A percentile compares a stretch with the other conserved stretches of the same genome.
These are phyloP conservation scores for Aquatica leii DNA, from an alignment of 2,888 invertebrate genomes.

Conservation along the genomic window DNA sequence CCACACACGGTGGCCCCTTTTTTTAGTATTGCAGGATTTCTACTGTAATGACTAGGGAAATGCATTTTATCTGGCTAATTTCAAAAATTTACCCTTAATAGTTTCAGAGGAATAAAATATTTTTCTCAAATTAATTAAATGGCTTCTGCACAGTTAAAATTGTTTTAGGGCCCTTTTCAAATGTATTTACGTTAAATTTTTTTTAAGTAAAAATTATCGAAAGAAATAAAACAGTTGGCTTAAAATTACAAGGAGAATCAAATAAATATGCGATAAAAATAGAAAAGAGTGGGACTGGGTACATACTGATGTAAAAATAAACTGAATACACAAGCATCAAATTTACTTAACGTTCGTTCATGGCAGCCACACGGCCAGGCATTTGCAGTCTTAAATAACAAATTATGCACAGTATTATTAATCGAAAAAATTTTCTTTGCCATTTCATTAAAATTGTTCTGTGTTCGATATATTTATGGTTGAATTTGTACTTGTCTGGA, in stretches of 20 bases:
- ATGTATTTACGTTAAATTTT: not conserved
- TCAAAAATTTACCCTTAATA: constrained; percentile 16
- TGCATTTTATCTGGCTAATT: constrained; percentile 26
- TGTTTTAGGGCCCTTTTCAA: not conserved
- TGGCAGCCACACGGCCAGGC: too few relatives aligned
- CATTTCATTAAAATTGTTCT: not conserved
- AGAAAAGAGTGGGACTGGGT: constrained; percentile 15
- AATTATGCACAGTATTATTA: not conserved
- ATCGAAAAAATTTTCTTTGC: not conserved
- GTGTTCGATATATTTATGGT: too few relatives aligned
- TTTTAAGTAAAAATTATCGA: constrained; percentile 5
- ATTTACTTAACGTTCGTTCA: not conserved
- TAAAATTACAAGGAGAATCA: constrained; percentile 15
- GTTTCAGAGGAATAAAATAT: not conserved
- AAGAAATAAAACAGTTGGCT: constrained; percentile 17
- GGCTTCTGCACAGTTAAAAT: not conserved
- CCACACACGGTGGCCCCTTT: constrained; percentile 31
- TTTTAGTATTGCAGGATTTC: constrained; percentile 26
- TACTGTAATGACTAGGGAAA: constrained; percentile 20
- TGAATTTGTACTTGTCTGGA: too few relatives aligned
- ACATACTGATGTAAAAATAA: constrained; percentile 24
- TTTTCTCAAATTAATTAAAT: not conserved
- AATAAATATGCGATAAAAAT: constrained; percentile 20
- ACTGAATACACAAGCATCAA: constrained; percentile 6
- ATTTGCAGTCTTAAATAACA: not conserved